These are phyloP conservation scores for Hemicrepidius hirtus DNA, from an alignment of 2,888 invertebrate genomes.

Conservation along the genomic window DNA sequence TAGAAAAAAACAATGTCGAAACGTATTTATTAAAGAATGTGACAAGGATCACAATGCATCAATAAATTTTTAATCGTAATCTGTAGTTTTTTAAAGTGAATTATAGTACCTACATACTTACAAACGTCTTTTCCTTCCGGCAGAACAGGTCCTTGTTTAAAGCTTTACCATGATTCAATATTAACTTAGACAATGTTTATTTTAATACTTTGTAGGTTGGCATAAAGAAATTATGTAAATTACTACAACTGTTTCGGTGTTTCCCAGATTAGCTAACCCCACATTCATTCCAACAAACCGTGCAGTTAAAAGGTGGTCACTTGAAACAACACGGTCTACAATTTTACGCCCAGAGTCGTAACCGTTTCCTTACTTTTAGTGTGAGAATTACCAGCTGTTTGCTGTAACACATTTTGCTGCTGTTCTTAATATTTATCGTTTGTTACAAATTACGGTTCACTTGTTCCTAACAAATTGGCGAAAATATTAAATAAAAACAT, in stretches of 20 bases:
- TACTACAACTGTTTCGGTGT: slow-evolving; percentile 34
- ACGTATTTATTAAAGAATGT: too few relatives aligned
- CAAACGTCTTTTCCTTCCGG: too few relatives aligned
- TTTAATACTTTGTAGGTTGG: neutral
- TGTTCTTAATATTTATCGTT: slow-evolving; percentile 20
- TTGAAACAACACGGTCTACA: slow-evolving; percentile 34
- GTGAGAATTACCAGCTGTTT: slow-evolving; percentile 40
- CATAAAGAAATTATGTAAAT: slow-evolving; percentile 38
- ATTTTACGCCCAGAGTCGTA: slow-evolving; percentile 41
- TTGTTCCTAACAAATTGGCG: too few relatives aligned
- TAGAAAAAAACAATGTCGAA: too few relatives aligned
- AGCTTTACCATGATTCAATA: too few relatives aligned
- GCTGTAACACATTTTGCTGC: slow-evolving; percentile 28
- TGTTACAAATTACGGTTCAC: too few relatives aligned
- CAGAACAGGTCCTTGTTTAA: too few relatives aligned
- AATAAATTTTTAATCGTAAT: too few relatives aligned
- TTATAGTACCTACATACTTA: too few relatives aligned
- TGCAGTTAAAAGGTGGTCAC: slow-evolving; percentile 46
- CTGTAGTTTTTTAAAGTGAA: too few relatives aligned
- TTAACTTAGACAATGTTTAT: neutral
- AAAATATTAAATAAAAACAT: too few relatives aligned
- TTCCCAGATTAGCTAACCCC: slow-evolving; percentile 40
- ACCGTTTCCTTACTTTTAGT: slow-evolving; percentile 44
- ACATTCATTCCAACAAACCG: slow-evolving; percentile 41
- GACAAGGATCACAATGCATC: too few relatives aligned